A percentile compares a stretch with the other conserved stretches of the same genome.
Conservation (phyloP, 2,113 vertebrate genomes). For the Apteryx mantelli region DNA sequence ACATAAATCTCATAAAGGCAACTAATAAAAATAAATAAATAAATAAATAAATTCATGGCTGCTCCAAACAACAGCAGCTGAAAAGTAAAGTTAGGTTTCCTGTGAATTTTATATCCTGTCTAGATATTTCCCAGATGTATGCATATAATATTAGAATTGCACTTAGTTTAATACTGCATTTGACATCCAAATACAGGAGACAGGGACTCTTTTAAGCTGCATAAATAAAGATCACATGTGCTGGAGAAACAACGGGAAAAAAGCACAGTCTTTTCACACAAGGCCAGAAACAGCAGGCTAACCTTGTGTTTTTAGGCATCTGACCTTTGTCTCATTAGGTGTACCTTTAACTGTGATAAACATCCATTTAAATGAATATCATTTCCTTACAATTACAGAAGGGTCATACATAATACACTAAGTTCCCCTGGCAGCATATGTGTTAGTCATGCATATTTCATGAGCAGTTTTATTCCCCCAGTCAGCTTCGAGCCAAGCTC, state of each 20-base stretch:
- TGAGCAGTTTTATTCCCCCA: conserved; percentile 77
- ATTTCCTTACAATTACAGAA: conserved; percentile 82
- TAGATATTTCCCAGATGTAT: conserved; percentile 58
- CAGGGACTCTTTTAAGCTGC: conserved; percentile 31
- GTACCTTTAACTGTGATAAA: conserved; percentile 81
- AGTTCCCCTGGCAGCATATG: conserved; percentile 74
- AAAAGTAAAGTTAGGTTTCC: not conserved
- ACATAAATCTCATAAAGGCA: not conserved
- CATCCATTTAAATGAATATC: conserved; percentile 81
- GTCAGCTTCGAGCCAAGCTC: conserved; percentile 72
- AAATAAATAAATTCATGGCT: not conserved
- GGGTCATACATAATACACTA: conserved; percentile 81
- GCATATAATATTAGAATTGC: conserved; percentile 44
- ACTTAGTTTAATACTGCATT: conserved; percentile 61
- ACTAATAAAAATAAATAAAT: not conserved
- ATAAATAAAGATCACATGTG: conserved; percentile 43
- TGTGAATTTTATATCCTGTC: not conserved
- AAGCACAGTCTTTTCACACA: conserved; percentile 56
- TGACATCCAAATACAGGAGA: conserved; percentile 54
- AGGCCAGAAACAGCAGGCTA: conserved; percentile 47
- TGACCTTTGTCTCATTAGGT: conserved; percentile 79
- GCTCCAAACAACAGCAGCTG: not conserved
- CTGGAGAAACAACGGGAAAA: conserved; percentile 44
- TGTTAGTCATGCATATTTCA: conserved; percentile 82
- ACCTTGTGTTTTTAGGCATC: conserved; percentile 67